Evolutionary conservation across 2,797 vertebrate species (phyloP), one percentile per base, ranked within the genome.

Genomic region (Kryptopterus vitreolus): DNA sequence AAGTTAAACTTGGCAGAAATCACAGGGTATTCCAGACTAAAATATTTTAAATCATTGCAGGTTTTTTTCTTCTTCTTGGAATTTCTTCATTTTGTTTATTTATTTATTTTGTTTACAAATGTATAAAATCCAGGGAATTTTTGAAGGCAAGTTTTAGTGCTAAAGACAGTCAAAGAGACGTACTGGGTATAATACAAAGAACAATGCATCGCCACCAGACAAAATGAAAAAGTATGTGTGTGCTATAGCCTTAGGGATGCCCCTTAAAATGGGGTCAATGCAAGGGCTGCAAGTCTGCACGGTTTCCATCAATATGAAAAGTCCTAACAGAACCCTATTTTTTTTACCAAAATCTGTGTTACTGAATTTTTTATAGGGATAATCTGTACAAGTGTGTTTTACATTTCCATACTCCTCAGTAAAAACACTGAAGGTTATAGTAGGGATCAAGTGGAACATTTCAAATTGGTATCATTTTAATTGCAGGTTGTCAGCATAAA

Each of bases 241-340:
- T 61, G 20, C 46, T 26, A 79, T 11, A 38, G 48, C 68, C 43
- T 79, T 31, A 65, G 61, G 61, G 48, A 74, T 57, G 59, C n/a
- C 33, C 50, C 59, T 58, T 52, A 24, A 52, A 80, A 57, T 26
- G 26, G 70, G 78, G 61, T 48, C 59, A 53, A 74, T 31, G n/a
- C 18, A n/a, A 63, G 31, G 69, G 48, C 24, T 46, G 20, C 0
- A 3, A 65, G 10, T 62, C 16, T 43, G 31, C 33, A 62, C 4
- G 61, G 33, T 20, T 55, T 33, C 48, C 26, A 18, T 74, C 12
- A 16, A 43, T 12, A 63, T 48, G 46, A 74, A 63, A 74, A 10
- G 7, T 53, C 77, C 58, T 52, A 29, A 15, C 3, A 38, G 2
- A 29, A 63, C 3, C 0, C 7, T 26, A 52, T 50, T 52, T 52